Conservation (phyloP, 2,888 invertebrate genomes). For the Agapostemon virescens region DNA sequence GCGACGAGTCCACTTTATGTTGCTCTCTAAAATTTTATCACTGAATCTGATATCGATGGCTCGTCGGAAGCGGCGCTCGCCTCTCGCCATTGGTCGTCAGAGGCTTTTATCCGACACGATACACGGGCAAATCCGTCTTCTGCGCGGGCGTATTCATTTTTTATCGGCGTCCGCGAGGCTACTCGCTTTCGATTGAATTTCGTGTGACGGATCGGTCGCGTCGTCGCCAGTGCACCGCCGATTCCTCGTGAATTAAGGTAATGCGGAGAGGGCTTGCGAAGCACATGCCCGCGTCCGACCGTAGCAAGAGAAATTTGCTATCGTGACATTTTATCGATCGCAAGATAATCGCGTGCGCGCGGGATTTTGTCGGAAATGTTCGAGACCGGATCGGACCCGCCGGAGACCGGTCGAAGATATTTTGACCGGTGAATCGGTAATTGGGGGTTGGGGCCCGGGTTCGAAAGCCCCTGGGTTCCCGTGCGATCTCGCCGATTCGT, state of each 20-base stretch:
- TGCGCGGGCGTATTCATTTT: constrained; percentile 8
- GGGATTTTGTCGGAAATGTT: constrained; percentile 34
- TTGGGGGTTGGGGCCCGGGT: constrained; percentile 40
- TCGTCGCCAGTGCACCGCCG: background rate
- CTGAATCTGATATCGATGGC: constrained; percentile 32
- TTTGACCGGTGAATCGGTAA: constrained; percentile 57
- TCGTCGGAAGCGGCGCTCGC: background rate
- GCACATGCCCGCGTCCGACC: constrained; percentile 61
- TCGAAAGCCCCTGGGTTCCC: constrained; percentile 10
- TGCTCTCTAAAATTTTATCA: constrained; percentile 35
- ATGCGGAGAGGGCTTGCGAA: constrained; percentile 50
- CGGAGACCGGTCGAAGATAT: constrained; percentile 49
- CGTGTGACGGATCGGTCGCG: background rate
- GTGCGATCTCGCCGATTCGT: constrained; percentile 43
- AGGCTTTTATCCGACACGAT: background rate
- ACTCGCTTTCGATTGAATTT: background rate
- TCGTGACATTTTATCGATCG: constrained; percentile 78
- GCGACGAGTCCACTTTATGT: constrained; percentile 11
- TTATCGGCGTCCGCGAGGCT: constrained; percentile 7
- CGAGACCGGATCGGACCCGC: background rate
- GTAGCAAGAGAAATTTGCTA: constrained; percentile 69
- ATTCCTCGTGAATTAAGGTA: constrained; percentile 65
- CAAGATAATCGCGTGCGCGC: constrained; percentile 76
- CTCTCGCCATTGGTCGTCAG: constrained; percentile 4
- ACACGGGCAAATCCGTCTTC: background rate